Conservation (phyloP, 2,888 invertebrate species). For the Ophioninae sp. region DNA sequence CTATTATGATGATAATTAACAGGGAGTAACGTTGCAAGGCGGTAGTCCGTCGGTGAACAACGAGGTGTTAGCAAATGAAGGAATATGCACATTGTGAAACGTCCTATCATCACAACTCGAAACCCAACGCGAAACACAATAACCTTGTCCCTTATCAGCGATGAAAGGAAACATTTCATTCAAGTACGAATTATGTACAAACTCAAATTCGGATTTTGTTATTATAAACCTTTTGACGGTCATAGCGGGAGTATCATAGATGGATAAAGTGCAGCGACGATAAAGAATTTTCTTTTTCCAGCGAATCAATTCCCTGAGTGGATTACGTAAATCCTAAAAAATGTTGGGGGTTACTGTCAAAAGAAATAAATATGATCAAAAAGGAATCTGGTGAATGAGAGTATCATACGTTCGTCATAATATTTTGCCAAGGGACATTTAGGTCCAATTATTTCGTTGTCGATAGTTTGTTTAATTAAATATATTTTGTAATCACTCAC, state of each 20-base stretch:
- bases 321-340: background rate
- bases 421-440: background rate
- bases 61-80: constrained; percentile 40
- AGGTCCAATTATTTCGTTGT: constrained; percentile 6
- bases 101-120: constrained; percentile 1
- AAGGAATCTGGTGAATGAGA: background rate
- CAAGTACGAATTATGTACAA: background rate
- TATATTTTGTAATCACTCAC: constrained; percentile 81
- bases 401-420: background rate
- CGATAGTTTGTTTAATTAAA: background rate
- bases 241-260: background rate
- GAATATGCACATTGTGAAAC: constrained; percentile 45
- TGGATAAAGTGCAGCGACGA: background rate
- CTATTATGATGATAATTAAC: constrained; percentile 53
- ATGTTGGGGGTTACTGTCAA: background rate
- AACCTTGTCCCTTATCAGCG: background rate
- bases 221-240: background rate
- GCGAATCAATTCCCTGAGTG: background rate
- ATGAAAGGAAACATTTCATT: background rate
- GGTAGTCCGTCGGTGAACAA: background rate
- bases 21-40: constrained; percentile 32
- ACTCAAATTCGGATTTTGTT: background rate
- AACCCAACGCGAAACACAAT: constrained; percentile 2
- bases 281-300: background rate
- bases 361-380: too few species aligned